Evolutionary conservation across 2,113 vertebrate species (phyloP).

Genomic region (Amphiprion percula): DNA sequence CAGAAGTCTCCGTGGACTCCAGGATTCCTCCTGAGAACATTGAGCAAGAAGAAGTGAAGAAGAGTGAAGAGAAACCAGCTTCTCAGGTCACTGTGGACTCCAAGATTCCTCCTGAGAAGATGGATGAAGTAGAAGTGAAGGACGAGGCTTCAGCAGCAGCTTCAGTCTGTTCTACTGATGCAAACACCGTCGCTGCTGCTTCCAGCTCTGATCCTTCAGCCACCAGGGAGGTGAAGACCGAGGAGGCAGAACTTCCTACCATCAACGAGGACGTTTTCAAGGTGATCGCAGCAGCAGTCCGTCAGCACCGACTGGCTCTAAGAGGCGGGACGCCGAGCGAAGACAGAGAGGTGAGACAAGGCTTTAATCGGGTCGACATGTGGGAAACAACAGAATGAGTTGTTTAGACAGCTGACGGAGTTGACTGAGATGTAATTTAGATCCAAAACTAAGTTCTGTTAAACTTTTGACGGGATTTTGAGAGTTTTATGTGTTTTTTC

Average conservation of each 20-base stretch:
- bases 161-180: neutral
- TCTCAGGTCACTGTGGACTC: neutral
- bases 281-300: neutral
- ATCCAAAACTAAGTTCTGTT: too few species aligned
- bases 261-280: neutral
- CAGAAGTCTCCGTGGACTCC: too few species aligned
- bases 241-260: neutral
- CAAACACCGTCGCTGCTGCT: fast-evolving
- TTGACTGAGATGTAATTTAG: too few species aligned
- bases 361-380: too few species aligned
- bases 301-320: slow-evolving; percentile 6
- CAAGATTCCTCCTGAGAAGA: neutral
- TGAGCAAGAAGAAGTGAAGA: neutral
- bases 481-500: too few species aligned
- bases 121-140: neutral
- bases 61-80: neutral
- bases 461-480: too few species aligned
- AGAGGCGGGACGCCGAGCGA: neutral
- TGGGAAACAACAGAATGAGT: too few species aligned
- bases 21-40: too few species aligned
- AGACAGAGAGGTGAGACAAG: slow-evolving; percentile 24
- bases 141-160: neutral
- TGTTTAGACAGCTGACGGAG: too few species aligned
- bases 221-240: neutral
- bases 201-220: neutral